Evolutionary conservation across 2,797 vertebrate genomes (phyloP).

Genomic region (Onychomys torridus): DNA sequence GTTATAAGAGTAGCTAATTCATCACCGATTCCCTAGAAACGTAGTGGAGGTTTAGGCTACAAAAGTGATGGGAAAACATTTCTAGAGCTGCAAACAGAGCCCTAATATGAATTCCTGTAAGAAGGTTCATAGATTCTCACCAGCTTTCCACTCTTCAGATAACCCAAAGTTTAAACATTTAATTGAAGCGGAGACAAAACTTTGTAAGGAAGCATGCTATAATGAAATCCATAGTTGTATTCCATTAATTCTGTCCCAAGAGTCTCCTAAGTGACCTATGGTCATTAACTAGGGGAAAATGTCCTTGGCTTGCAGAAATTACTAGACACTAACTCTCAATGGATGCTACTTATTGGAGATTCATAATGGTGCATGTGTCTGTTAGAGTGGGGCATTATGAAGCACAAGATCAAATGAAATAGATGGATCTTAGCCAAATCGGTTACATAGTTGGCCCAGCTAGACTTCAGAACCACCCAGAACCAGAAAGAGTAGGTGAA

Average conservation of each 20-base stretch:
- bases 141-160: neutral
- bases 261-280: neutral
- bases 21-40: neutral
- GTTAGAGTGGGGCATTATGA: neutral
- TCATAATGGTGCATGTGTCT: neutral
- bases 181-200: neutral
- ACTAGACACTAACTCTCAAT: neutral
- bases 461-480: neutral
- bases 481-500: neutral
- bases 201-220: neutral
- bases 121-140: neutral
- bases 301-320: neutral
- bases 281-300: neutral
- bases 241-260: neutral
- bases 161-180: neutral
- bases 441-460: neutral
- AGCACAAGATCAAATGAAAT: neutral
- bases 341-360: neutral
- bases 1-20: constrained; percentile 8
- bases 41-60: neutral
- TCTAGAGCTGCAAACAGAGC: neutral
- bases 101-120: neutral
- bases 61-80: neutral
- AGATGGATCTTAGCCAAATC: neutral
- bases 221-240: neutral